These are phyloP conservation scores for Sceliomorpha sp. DNA, from an alignment of 2,888 invertebrate genomes.

Conservation along the genomic window DNA sequence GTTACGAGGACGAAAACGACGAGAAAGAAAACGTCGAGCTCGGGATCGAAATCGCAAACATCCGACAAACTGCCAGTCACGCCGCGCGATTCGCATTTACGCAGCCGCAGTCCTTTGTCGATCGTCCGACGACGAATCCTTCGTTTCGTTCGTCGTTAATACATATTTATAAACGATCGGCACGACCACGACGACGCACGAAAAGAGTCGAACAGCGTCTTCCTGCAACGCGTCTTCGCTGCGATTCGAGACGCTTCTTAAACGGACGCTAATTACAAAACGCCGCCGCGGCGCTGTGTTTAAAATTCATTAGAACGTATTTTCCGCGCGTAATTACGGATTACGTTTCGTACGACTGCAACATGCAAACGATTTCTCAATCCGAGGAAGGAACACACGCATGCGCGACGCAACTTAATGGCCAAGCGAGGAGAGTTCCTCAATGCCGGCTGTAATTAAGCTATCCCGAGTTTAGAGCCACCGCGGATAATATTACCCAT, in stretches of 20 bases:
- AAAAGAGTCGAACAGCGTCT: too few relatives aligned
- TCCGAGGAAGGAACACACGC: constrained; percentile 31
- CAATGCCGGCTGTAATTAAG: constrained; percentile 42
- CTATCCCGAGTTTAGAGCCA: constrained; percentile 48
- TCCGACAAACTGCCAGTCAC: constrained; percentile 25
- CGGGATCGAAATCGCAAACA: constrained; percentile 23
- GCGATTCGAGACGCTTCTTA: constrained; percentile 18
- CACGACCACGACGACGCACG: too few relatives aligned
- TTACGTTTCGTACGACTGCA: constrained; percentile 28
- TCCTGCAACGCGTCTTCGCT: too few relatives aligned
- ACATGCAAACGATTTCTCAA: constrained; percentile 44
- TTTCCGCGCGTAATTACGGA: constrained; percentile 26
- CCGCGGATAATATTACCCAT: constrained; percentile 49
- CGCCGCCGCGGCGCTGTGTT: neutral
- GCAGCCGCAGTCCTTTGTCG: neutral
- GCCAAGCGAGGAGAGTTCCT: constrained; percentile 32
- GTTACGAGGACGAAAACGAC: constrained; percentile 23
- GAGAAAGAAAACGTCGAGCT: constrained; percentile 27
- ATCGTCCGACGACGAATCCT: too few relatives aligned
- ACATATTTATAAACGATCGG: too few relatives aligned
- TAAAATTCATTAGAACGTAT: constrained; percentile 13
- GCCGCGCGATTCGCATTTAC: constrained; percentile 24
- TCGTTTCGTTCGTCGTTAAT: too few relatives aligned
- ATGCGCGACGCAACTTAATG: constrained; percentile 29
- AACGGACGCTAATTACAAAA: constrained; percentile 15